Conservation (phyloP, 2,797 vertebrate genomes). For the Paramormyrops hopkinsi region DNA sequence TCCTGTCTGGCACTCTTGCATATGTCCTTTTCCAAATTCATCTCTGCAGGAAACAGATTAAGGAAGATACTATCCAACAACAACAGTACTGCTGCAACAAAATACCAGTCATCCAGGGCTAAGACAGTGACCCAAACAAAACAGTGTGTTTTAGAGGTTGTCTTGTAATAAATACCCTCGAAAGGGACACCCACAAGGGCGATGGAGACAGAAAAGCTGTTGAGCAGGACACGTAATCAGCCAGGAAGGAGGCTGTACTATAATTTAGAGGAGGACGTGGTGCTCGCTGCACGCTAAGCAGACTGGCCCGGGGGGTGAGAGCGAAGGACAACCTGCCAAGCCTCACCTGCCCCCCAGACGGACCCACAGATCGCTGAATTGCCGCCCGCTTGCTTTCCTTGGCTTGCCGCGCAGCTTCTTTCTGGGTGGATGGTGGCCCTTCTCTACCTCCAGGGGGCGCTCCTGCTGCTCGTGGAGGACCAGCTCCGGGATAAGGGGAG, state of each 20-base stretch:
- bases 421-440: constrained; percentile 64
- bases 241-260: constrained; percentile 14
- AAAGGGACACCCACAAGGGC: not conserved
- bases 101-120: not conserved
- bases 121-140: not conserved
- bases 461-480: constrained; percentile 53
- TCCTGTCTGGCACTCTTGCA: not conserved
- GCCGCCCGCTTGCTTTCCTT: constrained; percentile 65
- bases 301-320: not conserved
- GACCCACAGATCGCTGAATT: constrained; percentile 84
- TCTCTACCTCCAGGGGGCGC: constrained; percentile 53
- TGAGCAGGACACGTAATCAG: constrained; percentile 31
- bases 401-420: constrained; percentile 63
- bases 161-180: not conserved
- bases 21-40: not conserved
- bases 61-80: constrained; percentile 12
- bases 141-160: not conserved
- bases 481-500: constrained; percentile 46
- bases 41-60: constrained; percentile 6
- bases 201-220: not conserved
- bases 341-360: constrained; percentile 74
- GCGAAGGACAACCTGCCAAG: accelerated
- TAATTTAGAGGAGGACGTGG: not conserved
- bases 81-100: not conserved
- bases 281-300: not conserved